A percentile compares a stretch with the other conserved stretches of the same genome.
phyloP scores from a whole-genome alignment of 2,888 invertebrate genomes.

The Xanthorhoe spadicearia region DNA sequence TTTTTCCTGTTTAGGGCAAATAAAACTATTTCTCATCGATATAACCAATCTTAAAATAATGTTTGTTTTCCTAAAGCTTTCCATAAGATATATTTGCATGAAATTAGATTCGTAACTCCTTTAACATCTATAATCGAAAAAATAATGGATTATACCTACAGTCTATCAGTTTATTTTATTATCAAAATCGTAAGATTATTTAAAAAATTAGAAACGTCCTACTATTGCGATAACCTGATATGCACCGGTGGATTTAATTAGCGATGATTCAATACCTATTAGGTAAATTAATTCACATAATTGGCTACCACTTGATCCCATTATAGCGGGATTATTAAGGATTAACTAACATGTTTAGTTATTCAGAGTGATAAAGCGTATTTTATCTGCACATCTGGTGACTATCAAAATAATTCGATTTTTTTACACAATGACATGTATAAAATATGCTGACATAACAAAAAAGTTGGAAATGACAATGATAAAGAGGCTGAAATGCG shows the following conservation, averaged over 20 bases:
- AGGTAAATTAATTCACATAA: slow-evolving; percentile 51
- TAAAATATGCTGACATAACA: too few species aligned
- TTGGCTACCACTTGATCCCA: slow-evolving; percentile 61
- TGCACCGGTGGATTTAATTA: slow-evolving; percentile 3
- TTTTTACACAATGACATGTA: too few species aligned
- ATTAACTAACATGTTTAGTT: slow-evolving; percentile 21
- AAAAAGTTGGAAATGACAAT: too few species aligned
- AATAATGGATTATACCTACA: too few species aligned
- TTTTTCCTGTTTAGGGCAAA: slow-evolving; percentile 27
- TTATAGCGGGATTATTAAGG: slow-evolving; percentile 44
- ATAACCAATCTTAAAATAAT: background rate
- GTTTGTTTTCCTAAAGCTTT: background rate
- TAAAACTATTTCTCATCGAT: slow-evolving; percentile 5
- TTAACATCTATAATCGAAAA: too few species aligned
- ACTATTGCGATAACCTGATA: background rate
- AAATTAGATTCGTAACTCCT: background rate
- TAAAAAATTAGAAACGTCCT: too few species aligned
- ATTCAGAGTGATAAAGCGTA: slow-evolving; percentile 7
- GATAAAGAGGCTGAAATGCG: background rate
- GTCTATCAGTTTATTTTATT: too few species aligned
- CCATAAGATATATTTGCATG: background rate
- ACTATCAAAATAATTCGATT: too few species aligned
- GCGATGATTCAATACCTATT: slow-evolving; percentile 16
- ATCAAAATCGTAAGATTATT: too few species aligned
- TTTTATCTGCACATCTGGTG: too few species aligned